Evolutionary conservation across 2,888 invertebrate genomes (phyloP).

Genomic region (Melinopterus prodromus): DNA sequence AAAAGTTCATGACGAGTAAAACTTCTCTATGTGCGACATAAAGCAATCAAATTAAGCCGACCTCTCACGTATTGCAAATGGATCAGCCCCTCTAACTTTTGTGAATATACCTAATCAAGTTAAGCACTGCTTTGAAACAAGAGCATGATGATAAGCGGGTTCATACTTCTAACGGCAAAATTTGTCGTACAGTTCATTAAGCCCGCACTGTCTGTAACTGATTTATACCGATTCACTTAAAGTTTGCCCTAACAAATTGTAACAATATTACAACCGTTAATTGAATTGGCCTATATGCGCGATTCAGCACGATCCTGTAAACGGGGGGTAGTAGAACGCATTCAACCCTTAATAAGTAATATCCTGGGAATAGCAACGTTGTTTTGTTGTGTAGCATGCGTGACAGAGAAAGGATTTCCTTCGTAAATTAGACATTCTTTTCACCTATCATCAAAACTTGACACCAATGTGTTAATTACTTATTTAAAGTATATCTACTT

Average conservation of each 20-base stretch:
- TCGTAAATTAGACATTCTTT: too few relatives aligned
- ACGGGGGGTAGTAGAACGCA: background rate
- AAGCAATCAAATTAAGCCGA: too few relatives aligned
- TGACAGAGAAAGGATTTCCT: too few relatives aligned
- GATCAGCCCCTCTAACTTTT: background rate
- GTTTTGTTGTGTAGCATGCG: too few relatives aligned
- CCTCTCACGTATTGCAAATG: too few relatives aligned
- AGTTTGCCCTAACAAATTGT: background rate
- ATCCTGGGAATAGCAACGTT: background rate
- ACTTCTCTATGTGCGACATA: too few relatives aligned
- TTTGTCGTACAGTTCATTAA: background rate
- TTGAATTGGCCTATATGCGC: background rate
- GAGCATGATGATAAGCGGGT: background rate
- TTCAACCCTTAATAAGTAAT: background rate
- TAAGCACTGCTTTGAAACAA: background rate
- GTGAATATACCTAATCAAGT: background rate
- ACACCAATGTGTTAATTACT: too few relatives aligned
- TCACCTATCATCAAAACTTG: too few relatives aligned
- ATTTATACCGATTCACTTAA: background rate
- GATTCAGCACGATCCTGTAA: background rate
- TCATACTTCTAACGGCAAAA: background rate
- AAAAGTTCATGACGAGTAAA: too few relatives aligned
- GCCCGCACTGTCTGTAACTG: background rate
- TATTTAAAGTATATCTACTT: too few relatives aligned
- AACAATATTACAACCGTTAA: background rate